A percentile compares a stretch with the other conserved stretches of the same genome.
phyloP scores from a whole-genome alignment of 2,888 invertebrate genomes.

The Mesorhabditis spiculigera region DNA sequence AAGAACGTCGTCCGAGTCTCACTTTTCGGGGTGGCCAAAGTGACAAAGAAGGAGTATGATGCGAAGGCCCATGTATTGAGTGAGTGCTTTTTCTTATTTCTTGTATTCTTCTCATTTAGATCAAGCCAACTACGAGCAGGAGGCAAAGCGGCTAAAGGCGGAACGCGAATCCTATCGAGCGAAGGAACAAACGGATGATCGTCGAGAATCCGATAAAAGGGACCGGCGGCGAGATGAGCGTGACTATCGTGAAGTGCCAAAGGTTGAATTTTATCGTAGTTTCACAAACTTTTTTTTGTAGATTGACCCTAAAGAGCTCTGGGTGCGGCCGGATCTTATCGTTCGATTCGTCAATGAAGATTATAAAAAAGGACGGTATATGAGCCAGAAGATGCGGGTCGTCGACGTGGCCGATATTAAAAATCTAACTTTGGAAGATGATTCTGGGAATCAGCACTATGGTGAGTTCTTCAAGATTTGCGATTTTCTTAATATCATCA shows the following conservation, averaged over 20 bases:
- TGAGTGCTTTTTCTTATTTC: slow-evolving; percentile 19
- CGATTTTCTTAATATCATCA: no score
- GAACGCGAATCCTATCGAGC: slow-evolving; percentile 8
- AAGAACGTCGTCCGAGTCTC: slow-evolving; percentile 28
- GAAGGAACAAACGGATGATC: slow-evolving; percentile 5
- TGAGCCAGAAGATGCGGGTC: slow-evolving; percentile 33
- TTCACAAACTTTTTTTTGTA: neutral
- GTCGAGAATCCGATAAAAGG: neutral
- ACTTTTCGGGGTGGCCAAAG: slow-evolving; percentile 69
- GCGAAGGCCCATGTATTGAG: slow-evolving; percentile 38
- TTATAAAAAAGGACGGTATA: slow-evolving; percentile 27
- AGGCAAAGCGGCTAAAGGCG: slow-evolving; percentile 25
- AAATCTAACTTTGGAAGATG: slow-evolving; percentile 37
- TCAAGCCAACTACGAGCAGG: slow-evolving; percentile 32
- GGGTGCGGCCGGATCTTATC: slow-evolving; percentile 33
- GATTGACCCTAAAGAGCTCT: slow-evolving; percentile 14
- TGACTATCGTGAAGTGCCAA: no score
- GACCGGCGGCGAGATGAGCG: slow-evolving; percentile 7
- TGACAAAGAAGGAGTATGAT: slow-evolving; percentile 76
- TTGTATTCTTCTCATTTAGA: slow-evolving; percentile 22
- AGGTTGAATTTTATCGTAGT: neutral
- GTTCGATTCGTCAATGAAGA: slow-evolving; percentile 36
- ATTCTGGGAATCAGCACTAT: slow-evolving; percentile 25
- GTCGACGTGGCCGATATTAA: slow-evolving; percentile 37
- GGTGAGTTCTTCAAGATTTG: slow-evolving; percentile 15